phyloP scores from a whole-genome alignment of 2,888 invertebrate species.

The Drosophila falleni region DNA sequence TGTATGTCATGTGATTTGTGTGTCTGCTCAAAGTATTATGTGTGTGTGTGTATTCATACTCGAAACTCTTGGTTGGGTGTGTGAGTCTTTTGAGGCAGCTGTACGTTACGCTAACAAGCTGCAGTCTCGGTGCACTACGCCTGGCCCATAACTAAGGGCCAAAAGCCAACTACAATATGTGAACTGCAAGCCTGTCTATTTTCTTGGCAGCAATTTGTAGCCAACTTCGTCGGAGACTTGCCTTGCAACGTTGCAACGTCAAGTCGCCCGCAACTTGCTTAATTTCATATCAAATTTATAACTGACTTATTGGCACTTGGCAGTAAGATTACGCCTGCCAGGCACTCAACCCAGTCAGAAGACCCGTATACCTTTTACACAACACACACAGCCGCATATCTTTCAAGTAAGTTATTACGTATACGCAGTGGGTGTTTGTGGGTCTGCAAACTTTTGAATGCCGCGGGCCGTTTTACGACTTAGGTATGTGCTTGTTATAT shows the following conservation, averaged over 20 bases:
- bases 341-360: conserved; percentile 35
- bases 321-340: conserved; percentile 69
- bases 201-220: conserved; percentile 56
- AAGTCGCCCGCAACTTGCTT: conserved; percentile 67
- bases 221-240: conserved; percentile 9
- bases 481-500: conserved; percentile 35
- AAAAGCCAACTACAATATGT: conserved; percentile 52
- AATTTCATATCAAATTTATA: conserved; percentile 81
- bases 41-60: conserved; percentile 7
- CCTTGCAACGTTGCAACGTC: too few relatives aligned
- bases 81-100: conserved; percentile 29
- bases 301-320: conserved; percentile 81
- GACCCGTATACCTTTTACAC: conserved; percentile 3
- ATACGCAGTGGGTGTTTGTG: conserved; percentile 53
- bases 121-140: conserved; percentile 45
- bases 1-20: conserved; percentile 1
- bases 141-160: conserved; percentile 43
- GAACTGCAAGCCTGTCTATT: conserved; percentile 24
- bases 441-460: conserved; percentile 45
- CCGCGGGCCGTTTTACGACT: conserved; percentile 53
- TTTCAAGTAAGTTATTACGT: conserved; percentile 56
- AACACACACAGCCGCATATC: conserved; percentile 8
- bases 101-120: conserved; percentile 54
- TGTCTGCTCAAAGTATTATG: conserved; percentile 9
- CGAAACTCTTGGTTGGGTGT: background rate